phyloP scores from a whole-genome alignment of 2,113 vertebrate species.

The Scolopax mira region DNA sequence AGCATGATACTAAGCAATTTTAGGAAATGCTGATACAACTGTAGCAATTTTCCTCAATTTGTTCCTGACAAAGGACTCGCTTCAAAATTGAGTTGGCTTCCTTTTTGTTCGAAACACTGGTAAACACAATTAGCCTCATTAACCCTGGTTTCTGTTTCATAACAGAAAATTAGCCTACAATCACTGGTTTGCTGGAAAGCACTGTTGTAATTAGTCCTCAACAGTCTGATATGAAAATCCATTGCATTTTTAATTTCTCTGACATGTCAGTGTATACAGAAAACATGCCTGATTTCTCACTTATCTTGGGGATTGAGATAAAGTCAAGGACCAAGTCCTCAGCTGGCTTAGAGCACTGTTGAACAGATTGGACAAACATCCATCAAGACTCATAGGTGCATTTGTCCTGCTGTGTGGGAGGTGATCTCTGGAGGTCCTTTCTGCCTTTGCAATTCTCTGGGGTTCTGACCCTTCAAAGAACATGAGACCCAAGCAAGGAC shows the following conservation, averaged over 20 bases:
- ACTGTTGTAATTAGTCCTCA: slow-evolving; percentile 76
- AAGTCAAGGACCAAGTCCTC: slow-evolving; percentile 41
- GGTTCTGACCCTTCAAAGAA: not conserved
- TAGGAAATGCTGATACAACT: slow-evolving; percentile 73
- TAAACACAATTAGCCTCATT: slow-evolving; percentile 85
- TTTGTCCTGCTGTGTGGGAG: fast-evolving
- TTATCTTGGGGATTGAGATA: slow-evolving; percentile 27
- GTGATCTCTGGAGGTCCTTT: not conserved
- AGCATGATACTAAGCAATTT: slow-evolving; percentile 51
- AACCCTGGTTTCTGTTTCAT: slow-evolving; percentile 80
- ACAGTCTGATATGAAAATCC: slow-evolving; percentile 72
- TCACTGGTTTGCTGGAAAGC: slow-evolving; percentile 76
- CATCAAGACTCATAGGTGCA: not conserved
- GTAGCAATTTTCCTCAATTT: slow-evolving; percentile 79
- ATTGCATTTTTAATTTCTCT: slow-evolving; percentile 65
- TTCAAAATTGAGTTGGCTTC: slow-evolving; percentile 76
- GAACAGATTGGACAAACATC: not conserved
- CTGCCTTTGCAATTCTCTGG: not conserved
- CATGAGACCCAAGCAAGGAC: not conserved
- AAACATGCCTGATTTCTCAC: slow-evolving; percentile 66
- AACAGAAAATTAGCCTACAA: slow-evolving; percentile 80
- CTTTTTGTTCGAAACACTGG: slow-evolving; percentile 72
- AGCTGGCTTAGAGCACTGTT: not conserved
- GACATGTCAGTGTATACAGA: slow-evolving; percentile 49
- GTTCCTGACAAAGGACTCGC: slow-evolving; percentile 73